phyloP scores from a whole-genome alignment of 1,140 invertebrate species.

The Lamellibrachia luymesi region DNA sequence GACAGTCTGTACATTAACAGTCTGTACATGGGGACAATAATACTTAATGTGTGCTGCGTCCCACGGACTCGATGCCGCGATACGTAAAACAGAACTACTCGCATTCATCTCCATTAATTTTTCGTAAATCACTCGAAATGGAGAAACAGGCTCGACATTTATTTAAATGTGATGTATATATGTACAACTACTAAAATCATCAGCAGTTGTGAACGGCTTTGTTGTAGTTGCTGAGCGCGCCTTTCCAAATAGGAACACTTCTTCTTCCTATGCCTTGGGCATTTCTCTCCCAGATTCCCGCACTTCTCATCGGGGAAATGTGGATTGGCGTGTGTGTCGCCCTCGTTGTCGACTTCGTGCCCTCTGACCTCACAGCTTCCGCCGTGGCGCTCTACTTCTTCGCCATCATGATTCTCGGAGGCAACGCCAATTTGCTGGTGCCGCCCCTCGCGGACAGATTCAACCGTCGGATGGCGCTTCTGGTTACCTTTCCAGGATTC shows the following conservation, averaged over 20 bases:
- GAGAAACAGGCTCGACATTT: background rate
- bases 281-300: slow-evolving; percentile 62
- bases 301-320: slow-evolving; percentile 54
- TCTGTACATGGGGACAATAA: too few relatives aligned
- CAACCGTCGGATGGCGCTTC: slow-evolving; percentile 2
- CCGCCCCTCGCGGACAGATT: slow-evolving; percentile 31
- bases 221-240: slow-evolving; percentile 76
- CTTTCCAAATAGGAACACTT: slow-evolving; percentile 85
- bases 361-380: slow-evolving; percentile 41
- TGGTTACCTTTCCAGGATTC: slow-evolving; percentile 19
- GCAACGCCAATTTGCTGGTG: slow-evolving; percentile 50
- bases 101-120: slow-evolving; percentile 11
- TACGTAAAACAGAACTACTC: too few relatives aligned
- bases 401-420: slow-evolving; percentile 54
- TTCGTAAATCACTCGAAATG: background rate
- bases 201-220: background rate
- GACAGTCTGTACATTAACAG: too few relatives aligned
- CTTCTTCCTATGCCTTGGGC: slow-evolving; percentile 78
- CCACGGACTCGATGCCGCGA: too few relatives aligned
- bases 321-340: slow-evolving; percentile 39
- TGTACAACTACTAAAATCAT: background rate
- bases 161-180: too few relatives aligned
- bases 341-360: slow-evolving; percentile 53
- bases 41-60: too few relatives aligned
- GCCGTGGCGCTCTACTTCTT: slow-evolving; percentile 54